Evolutionary conservation across 30 jellyfish, hydroid and myxozoan species (phyloP).

Genomic region (Clytia hemisphaerica): DNA sequence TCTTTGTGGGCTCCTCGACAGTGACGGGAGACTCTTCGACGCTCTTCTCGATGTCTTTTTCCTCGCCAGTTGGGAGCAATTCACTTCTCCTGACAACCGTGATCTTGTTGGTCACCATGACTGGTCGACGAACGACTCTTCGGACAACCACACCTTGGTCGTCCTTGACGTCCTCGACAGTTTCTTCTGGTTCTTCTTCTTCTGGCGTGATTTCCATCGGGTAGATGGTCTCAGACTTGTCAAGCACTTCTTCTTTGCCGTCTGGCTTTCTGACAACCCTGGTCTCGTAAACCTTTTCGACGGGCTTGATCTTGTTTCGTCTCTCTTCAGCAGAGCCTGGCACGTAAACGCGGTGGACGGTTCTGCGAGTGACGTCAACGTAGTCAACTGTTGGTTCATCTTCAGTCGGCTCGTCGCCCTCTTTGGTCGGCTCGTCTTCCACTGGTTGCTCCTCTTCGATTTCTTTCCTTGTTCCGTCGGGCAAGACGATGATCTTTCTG

Average conservation of each 20-base stretch:
- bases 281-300: constrained; percentile 59
- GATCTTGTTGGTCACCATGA: constrained; percentile 32
- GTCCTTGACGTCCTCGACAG: constrained; percentile 44
- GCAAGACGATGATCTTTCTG: constrained; percentile 34
- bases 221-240: constrained; percentile 62
- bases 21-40: constrained; percentile 29
- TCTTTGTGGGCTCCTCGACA: constrained; percentile 24
- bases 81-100: constrained; percentile 22
- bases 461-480: constrained; percentile 58
- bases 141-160: constrained; percentile 3
- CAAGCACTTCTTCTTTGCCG: constrained; percentile 58
- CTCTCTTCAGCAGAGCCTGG: constrained; percentile 10
- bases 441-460: constrained; percentile 55
- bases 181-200: constrained; percentile 20
- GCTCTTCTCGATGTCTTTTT: constrained; percentile 32
- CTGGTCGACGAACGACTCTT: constrained; percentile 38
- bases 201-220: constrained; percentile 47
- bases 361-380: constrained; percentile 8
- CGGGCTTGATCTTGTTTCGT: too few species aligned
- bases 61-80: constrained; percentile 55
- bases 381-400: constrained; percentile 24
- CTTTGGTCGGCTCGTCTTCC: constrained; percentile 32
- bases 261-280: constrained; percentile 30
- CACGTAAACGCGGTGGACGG: constrained; percentile 13
- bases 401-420: constrained; percentile 2